Percentiles rank a stretch among this genome's conserved stretches.
Evolutionary conservation across 1,140 invertebrate species (phyloP).

Genomic region (Drosophila carrolli): DNA sequence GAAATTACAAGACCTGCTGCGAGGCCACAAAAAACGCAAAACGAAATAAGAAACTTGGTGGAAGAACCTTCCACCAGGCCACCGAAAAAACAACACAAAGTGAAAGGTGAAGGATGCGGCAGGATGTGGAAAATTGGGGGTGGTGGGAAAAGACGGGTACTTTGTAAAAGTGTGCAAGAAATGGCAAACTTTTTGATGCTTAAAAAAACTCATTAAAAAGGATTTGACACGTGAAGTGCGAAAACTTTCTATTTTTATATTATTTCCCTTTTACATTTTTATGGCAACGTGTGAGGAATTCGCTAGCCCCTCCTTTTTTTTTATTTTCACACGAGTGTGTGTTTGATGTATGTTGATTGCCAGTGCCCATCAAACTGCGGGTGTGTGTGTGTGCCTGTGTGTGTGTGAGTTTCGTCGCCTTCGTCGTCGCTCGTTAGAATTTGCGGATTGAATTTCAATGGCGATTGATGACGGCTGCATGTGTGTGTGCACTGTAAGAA

Average conservation of each 20-base stretch:
- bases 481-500: constrained; percentile 18
- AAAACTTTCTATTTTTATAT: constrained; percentile 83
- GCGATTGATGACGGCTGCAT: constrained; percentile 70
- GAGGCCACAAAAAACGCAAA: background rate
- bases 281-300: constrained; percentile 76
- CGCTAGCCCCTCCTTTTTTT: background rate
- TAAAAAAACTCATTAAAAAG: constrained; percentile 84
- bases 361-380: constrained; percentile 65
- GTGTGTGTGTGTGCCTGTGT: constrained; percentile 54
- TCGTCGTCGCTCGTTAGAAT: constrained; percentile 64
- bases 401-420: constrained; percentile 55
- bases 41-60: constrained; percentile 49
- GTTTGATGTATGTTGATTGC: constrained; percentile 77
- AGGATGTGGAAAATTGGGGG: constrained; percentile 8
- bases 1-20: constrained; percentile 11
- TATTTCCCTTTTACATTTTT: constrained; percentile 84
- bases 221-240: constrained; percentile 84
- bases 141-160: constrained; percentile 15
- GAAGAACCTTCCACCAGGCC: constrained; percentile 7
- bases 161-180: constrained; percentile 71
- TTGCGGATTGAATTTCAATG: constrained; percentile 83
- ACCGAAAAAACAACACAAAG: constrained; percentile 17
- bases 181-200: constrained; percentile 83
- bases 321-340: constrained; percentile 35
- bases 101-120: constrained; percentile 18